Percentiles rank a stretch among this genome's conserved stretches.
Evolutionary conservation across 2,113 vertebrate genomes (phyloP).

Genomic region (Pontoporia blainvillei): DNA sequence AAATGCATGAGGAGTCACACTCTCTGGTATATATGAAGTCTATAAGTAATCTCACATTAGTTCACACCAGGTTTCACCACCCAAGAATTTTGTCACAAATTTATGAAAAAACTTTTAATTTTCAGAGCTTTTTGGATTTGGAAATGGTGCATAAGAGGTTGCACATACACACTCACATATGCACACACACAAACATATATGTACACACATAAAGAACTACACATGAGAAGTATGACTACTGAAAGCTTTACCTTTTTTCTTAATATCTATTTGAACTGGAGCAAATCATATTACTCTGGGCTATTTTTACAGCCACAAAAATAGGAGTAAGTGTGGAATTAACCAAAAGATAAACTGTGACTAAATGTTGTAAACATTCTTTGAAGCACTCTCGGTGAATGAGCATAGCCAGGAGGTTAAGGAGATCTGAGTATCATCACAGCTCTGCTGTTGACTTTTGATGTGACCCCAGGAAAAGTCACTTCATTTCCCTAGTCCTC

Average conservation of each 20-base stretch:
- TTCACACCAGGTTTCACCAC: constrained; percentile 10
- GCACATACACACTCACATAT: background rate
- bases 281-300: background rate
- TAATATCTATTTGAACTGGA: constrained; percentile 21
- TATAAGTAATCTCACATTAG: background rate
- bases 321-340: background rate
- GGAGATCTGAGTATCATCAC: background rate
- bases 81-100: background rate
- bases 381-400: background rate
- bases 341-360: constrained; percentile 17
- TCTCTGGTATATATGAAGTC: background rate
- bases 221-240: background rate
- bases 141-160: background rate
- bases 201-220: background rate
- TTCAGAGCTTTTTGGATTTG: background rate
- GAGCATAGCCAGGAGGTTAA: constrained; percentile 4
- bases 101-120: background rate
- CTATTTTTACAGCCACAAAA: constrained; percentile 4
- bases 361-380: background rate
- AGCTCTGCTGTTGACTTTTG: constrained; percentile 33
- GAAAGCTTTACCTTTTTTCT: background rate
- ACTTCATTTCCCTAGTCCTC: constrained; percentile 43
- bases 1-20: background rate
- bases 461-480: constrained; percentile 53
- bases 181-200: background rate